These are phyloP conservation scores for Leuctra nigra DNA, from an alignment of 2,888 invertebrate genomes.

Conservation along the genomic window DNA sequence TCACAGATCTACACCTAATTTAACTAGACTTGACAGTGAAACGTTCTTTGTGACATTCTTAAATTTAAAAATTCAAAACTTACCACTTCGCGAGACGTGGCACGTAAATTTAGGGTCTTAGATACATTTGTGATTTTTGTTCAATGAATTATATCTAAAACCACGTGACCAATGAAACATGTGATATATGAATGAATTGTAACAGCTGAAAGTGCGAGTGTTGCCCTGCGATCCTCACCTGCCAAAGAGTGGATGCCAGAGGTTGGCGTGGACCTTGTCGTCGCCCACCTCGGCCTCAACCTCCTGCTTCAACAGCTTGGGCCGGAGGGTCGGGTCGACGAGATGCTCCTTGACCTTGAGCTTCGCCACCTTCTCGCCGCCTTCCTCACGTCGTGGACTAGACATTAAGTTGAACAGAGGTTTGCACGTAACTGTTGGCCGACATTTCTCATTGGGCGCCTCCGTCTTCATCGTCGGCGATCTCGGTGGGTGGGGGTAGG, in stretches of 20 bases:
- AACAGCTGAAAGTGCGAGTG: no score
- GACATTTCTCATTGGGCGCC: no score
- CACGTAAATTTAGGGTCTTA: no score
- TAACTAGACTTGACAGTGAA: no score
- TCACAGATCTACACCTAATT: no score
- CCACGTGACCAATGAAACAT: no score
- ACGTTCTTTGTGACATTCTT: no score
- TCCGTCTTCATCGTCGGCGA: not conserved
- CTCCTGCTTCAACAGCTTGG: conserved; percentile 41
- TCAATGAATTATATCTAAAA: no score
- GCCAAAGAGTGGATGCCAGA: conserved; percentile 83
- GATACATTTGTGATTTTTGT: no score
- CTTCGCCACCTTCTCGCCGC: conserved; percentile 32
- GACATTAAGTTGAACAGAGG: conserved; percentile 52
- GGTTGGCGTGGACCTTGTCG: conserved; percentile 47
- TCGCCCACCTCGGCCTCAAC: conserved; percentile 15
- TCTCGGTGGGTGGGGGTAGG: conserved; percentile 16
- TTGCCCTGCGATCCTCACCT: conserved; percentile 67
- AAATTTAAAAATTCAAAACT: no score
- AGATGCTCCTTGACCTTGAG: conserved; percentile 44
- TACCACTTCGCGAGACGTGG: no score
- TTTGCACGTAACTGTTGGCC: conserved; percentile 37
- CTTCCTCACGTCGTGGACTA: conserved; percentile 17
- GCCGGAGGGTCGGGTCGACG: conserved; percentile 40
- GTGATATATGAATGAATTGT: no score